phyloP scores from a whole-genome alignment of 1,140 invertebrate genomes.

The Copidosoma floridanum region DNA sequence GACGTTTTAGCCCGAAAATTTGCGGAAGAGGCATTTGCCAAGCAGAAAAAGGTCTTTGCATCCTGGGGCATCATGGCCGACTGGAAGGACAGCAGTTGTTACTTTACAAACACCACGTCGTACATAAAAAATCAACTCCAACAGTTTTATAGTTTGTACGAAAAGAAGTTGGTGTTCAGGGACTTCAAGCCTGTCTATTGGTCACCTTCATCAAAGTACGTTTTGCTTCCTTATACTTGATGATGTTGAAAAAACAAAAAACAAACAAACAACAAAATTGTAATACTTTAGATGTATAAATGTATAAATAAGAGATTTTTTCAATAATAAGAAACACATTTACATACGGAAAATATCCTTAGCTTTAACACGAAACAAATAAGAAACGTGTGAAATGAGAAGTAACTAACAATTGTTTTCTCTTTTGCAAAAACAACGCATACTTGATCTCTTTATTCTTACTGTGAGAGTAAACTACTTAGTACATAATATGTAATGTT shows the following conservation, averaged over 20 bases:
- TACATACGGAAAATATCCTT: neutral
- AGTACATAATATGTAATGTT: too few species aligned
- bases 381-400: too few species aligned
- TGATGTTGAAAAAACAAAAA: neutral
- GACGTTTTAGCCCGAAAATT: constrained; percentile 77
- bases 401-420: too few species aligned
- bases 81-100: constrained; percentile 76
- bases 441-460: constrained; percentile 23
- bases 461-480: neutral
- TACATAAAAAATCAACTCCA: constrained; percentile 83
- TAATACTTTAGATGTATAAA: constrained; percentile 13
- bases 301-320: constrained; percentile 24
- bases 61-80: constrained; percentile 93
- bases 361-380: neutral
- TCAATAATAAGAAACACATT: too few species aligned
- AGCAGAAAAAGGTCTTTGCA: constrained; percentile 77
- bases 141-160: constrained; percentile 79
- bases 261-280: neutral
- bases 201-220: constrained; percentile 87
- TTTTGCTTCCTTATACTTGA: neutral
- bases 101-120: constrained; percentile 74
- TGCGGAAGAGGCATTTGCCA: constrained; percentile 71
- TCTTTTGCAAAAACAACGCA: too few species aligned
- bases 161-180: constrained; percentile 79
- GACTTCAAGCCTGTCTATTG: constrained; percentile 95